Conservation (phyloP, 2,888 invertebrate genomes). For the Stenchaetothrips biformis region DNA sequence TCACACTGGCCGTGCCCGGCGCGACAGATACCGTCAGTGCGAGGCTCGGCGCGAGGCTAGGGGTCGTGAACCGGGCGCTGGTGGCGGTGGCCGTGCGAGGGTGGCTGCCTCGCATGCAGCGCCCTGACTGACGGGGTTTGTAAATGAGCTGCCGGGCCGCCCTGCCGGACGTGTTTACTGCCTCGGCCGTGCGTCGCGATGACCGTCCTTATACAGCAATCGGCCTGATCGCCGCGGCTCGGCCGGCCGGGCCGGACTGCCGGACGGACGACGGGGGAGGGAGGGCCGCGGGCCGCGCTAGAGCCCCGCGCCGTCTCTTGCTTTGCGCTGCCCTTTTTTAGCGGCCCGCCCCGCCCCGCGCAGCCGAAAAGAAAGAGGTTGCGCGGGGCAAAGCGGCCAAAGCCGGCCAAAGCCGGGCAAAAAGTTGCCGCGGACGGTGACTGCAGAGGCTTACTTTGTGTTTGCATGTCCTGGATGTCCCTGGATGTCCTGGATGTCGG, state of each 20-base stretch:
- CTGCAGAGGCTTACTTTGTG: background rate
- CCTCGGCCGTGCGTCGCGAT: background rate
- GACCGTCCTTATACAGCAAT: background rate
- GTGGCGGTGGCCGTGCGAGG: too few relatives aligned
- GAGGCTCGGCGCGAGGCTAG: background rate
- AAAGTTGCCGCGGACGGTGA: background rate
- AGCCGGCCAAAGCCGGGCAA: background rate
- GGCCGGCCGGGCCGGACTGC: background rate
- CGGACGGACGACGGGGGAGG: background rate
- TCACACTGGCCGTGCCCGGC: background rate
- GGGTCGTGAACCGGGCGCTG: too few relatives aligned
- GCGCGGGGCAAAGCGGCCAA: background rate
- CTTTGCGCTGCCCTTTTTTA: too few relatives aligned
- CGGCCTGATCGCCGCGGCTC: background rate
- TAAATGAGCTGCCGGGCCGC: background rate
- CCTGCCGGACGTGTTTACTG: background rate
- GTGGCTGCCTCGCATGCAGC: too few relatives aligned
- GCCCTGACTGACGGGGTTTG: background rate
- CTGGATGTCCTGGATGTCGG: background rate
- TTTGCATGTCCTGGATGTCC: background rate
- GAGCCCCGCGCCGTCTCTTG: too few relatives aligned
- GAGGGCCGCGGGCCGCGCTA: background rate
- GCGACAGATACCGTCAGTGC: background rate
- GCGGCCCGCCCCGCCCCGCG: too few relatives aligned
- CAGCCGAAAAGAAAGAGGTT: too few relatives aligned